Conservation (phyloP, 1,140 invertebrate species). For the Plutomurus gul region DNA sequence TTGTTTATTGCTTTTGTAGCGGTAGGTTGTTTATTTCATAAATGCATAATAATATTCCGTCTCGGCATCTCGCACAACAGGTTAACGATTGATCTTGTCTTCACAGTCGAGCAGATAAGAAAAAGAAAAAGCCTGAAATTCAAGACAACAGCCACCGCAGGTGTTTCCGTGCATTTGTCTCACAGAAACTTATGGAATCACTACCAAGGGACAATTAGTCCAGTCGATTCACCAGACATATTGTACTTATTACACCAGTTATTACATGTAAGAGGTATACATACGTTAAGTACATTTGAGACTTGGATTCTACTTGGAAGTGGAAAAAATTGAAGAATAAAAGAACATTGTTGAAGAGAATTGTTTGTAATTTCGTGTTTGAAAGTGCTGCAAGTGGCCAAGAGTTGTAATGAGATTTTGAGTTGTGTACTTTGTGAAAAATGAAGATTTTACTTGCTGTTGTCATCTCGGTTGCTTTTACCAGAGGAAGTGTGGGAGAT, state of each 20-base stretch:
- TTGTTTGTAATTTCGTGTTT: no score
- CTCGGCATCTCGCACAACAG: neutral
- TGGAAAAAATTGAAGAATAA: no score
- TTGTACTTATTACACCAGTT: neutral
- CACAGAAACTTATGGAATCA: neutral
- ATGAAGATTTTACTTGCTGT: neutral
- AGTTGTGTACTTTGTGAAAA: no score
- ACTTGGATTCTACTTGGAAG: no score
- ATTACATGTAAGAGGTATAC: neutral
- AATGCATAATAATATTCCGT: neutral
- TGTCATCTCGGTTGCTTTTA: neutral
- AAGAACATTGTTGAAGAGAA: no score
- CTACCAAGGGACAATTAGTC: neutral
- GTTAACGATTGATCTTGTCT: neutral
- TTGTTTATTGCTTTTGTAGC: no score
- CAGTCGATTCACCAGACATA: neutral
- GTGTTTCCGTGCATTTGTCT: neutral
- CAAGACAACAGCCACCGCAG: neutral
- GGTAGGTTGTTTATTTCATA: neutral
- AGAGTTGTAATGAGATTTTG: no score
- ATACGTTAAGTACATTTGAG: neutral
- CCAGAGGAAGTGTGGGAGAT: neutral
- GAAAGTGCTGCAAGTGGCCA: no score
- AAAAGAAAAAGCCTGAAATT: neutral
- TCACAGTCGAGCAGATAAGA: neutral